Conservation (phyloP, 2,888 invertebrate genomes). For the Falcaria lacertinaria region DNA sequence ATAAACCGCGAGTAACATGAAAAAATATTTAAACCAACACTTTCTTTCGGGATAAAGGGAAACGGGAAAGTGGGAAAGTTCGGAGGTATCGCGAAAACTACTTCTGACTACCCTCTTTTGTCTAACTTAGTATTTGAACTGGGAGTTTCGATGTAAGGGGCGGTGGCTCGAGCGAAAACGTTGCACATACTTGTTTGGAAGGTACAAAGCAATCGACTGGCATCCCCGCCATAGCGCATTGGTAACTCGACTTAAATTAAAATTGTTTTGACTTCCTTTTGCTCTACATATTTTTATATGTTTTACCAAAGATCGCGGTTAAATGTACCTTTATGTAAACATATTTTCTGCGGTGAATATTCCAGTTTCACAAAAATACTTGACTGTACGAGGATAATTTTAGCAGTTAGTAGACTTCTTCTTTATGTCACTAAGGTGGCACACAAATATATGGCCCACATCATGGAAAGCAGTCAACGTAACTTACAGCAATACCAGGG, state of each 20-base stretch:
- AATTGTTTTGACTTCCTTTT: slow-evolving; percentile 27
- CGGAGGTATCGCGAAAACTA: slow-evolving; percentile 60
- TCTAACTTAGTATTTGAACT: slow-evolving; percentile 70
- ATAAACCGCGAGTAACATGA: slow-evolving; percentile 49
- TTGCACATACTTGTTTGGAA: slow-evolving; percentile 45
- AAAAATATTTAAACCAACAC: slow-evolving; percentile 74
- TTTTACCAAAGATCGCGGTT: too few species aligned
- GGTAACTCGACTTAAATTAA: slow-evolving; percentile 46
- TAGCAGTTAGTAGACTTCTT: too few species aligned
- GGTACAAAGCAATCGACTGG: slow-evolving; percentile 29
- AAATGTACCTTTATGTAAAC: too few species aligned
- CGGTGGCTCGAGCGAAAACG: slow-evolving; percentile 22
- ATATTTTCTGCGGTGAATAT: too few species aligned
- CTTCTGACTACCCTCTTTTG: slow-evolving; percentile 68
- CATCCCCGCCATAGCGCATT: slow-evolving; percentile 26
- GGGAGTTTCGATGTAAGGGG: slow-evolving; percentile 48
- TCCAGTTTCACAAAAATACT: too few species aligned
- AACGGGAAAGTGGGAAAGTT: slow-evolving; percentile 72
- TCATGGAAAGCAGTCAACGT: too few species aligned
- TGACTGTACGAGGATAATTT: too few species aligned
- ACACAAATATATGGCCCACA: too few species aligned
- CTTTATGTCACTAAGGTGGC: too few species aligned
- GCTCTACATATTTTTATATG: too few species aligned
- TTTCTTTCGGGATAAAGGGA: slow-evolving; percentile 67
- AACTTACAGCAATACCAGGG: too few species aligned